Evolutionary conservation across 2,113 vertebrate species (phyloP).

Genomic region (Paraplagusia blochii): DNA sequence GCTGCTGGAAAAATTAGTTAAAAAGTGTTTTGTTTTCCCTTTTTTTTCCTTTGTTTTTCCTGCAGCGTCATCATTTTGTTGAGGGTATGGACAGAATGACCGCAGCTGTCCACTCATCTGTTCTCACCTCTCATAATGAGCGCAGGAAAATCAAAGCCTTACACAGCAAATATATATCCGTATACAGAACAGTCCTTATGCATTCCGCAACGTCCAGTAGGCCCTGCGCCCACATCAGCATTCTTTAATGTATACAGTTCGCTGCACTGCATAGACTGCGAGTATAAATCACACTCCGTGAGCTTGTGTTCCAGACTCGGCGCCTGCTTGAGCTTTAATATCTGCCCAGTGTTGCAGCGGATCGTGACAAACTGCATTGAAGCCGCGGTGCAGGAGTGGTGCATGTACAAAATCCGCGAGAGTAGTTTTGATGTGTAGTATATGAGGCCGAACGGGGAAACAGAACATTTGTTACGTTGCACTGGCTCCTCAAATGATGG

Average conservation of each 20-base stretch:
- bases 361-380: constrained; percentile 5
- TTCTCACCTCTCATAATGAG: constrained; percentile 63
- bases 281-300: constrained; percentile 26
- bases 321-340: constrained; percentile 7
- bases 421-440: constrained; percentile 23
- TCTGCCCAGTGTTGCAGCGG: constrained; percentile 7
- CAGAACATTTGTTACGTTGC: neutral
- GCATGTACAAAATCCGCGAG: constrained; percentile 9
- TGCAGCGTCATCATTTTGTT: constrained; percentile 41
- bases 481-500: no score
- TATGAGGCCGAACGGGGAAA: neutral
- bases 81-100: constrained; percentile 46
- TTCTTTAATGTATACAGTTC: constrained; percentile 9
- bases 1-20: constrained; percentile 3
- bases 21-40: constrained; percentile 1
- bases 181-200: constrained; percentile 3
- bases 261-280: constrained; percentile 17
- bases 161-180: constrained; percentile 38
- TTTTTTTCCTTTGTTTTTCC: constrained; percentile 32
- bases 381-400: constrained; percentile 14
- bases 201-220: neutral
- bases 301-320: constrained; percentile 6
- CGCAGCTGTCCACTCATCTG: constrained; percentile 49
- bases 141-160: constrained; percentile 50
- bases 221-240: constrained; percentile 25